Evolutionary conservation across 2,797 vertebrate species (phyloP).

Genomic region (Acropternis orthonyx): DNA sequence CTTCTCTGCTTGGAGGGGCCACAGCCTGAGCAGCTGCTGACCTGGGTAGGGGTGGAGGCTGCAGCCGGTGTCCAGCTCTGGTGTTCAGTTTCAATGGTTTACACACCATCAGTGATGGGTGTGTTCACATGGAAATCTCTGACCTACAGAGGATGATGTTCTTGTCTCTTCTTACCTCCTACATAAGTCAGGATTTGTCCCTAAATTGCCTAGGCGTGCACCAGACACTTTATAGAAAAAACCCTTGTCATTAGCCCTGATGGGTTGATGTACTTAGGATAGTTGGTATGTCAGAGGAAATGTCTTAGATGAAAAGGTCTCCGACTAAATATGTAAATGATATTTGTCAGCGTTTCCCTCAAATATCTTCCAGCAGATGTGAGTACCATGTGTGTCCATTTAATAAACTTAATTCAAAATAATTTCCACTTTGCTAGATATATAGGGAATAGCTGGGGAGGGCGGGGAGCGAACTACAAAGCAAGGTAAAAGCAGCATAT

Average conservation of each 20-base stretch:
- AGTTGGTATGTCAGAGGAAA: constrained; percentile 5
- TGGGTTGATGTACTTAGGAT: not conserved
- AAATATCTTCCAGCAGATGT: constrained; percentile 49
- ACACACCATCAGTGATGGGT: not conserved
- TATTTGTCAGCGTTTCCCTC: constrained; percentile 22
- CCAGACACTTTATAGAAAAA: not conserved
- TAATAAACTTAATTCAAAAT: constrained; percentile 49
- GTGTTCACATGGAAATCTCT: not conserved
- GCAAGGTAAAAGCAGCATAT: constrained; percentile 66
- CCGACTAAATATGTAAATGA: constrained; percentile 22
- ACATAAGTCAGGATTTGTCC: not conserved
- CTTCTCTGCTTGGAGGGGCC: not conserved
- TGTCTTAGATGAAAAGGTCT: constrained; percentile 24
- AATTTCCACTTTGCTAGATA: constrained; percentile 57
- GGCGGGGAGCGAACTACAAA: not conserved
- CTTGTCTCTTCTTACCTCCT: not conserved
- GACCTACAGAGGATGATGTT: not conserved
- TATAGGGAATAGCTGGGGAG: constrained; percentile 8
- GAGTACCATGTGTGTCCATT: constrained; percentile 43
- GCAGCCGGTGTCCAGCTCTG: not conserved
- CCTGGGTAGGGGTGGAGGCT: not conserved
- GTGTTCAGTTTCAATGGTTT: not conserved
- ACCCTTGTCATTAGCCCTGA: not conserved
- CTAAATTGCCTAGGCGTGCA: not conserved
- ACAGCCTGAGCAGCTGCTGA: not conserved